Evolutionary conservation across 2,888 invertebrate species (phyloP).

Genomic region (Pyrochroa serraticornis): DNA sequence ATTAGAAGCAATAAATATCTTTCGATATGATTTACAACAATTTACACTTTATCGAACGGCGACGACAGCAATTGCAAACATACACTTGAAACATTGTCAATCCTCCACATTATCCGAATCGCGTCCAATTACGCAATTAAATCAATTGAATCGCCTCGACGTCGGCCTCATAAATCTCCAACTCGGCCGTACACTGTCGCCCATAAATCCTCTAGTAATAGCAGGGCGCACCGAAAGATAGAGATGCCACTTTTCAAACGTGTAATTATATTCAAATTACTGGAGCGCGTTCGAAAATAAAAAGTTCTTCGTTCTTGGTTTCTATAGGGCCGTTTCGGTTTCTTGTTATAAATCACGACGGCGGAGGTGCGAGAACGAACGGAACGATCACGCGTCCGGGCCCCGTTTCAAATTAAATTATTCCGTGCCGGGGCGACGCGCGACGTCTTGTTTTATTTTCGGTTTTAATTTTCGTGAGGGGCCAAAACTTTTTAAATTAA

Average conservation of each 20-base stretch:
- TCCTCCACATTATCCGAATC: no score
- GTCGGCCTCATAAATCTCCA: no score
- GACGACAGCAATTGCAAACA: no score
- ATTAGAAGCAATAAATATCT: conserved; percentile 25
- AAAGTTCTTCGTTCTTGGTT: background rate
- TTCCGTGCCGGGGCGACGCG: conserved; percentile 37
- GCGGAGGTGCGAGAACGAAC: conserved; percentile 50
- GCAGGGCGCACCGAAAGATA: conserved; percentile 31
- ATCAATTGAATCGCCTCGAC: no score
- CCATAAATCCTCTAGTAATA: conserved; percentile 37
- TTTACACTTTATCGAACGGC: background rate
- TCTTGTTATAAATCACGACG: conserved; percentile 44
- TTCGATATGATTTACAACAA: conserved; percentile 18
- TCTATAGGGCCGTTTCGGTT: no score
- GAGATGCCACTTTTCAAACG: conserved; percentile 35
- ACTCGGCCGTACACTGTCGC: conserved; percentile 5
- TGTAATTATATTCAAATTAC: conserved; percentile 46
- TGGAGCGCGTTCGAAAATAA: conserved; percentile 30
- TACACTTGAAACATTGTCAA: no score
- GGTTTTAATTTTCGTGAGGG: conserved; percentile 28
- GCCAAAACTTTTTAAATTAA: conserved; percentile 53
- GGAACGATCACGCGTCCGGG: conserved; percentile 46
- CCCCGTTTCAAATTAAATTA: conserved; percentile 54
- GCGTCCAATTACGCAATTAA: no score
- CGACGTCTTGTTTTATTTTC: conserved; percentile 11